Percentiles rank a stretch among this genome's conserved stretches.
Conservation (phyloP, 2,888 invertebrate genomes). For the Physocephala rufipes region DNA sequence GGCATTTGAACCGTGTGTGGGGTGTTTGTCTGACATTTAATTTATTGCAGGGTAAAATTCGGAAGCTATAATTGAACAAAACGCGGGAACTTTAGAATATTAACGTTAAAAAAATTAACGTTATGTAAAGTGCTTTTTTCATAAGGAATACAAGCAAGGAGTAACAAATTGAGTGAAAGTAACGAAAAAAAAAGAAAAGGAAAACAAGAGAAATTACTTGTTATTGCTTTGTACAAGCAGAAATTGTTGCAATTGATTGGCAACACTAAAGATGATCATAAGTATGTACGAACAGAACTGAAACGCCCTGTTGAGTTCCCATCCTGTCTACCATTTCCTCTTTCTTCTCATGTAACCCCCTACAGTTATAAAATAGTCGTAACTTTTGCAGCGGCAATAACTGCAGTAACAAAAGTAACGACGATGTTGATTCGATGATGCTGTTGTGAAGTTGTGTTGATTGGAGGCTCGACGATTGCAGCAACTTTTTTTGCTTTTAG, state of each 20-base stretch:
- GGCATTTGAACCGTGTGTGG: conserved; percentile 20
- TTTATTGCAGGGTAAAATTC: background rate
- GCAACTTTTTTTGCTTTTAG: too few species aligned
- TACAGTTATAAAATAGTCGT: background rate
- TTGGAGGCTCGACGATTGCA: too few species aligned
- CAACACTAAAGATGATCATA: conserved; percentile 4
- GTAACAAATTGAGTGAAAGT: too few species aligned
- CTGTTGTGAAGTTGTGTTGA: background rate
- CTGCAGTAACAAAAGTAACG: background rate
- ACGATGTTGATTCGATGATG: background rate
- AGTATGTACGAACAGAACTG: background rate
- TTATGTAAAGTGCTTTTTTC: too few species aligned
- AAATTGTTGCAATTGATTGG: background rate
- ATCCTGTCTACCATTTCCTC: too few species aligned
- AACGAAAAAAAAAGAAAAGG: background rate
- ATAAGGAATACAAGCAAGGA: too few species aligned
- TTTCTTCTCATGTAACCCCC: background rate
- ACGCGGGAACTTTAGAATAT: background rate
- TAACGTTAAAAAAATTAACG: too few species aligned
- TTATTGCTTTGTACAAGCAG: background rate
- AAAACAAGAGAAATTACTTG: background rate
- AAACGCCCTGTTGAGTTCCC: too few species aligned
- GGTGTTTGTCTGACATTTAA: background rate
- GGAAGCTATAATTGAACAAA: background rate
- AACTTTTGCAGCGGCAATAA: too few species aligned